Base-by-base conservation (phyloP, 92 coral and sea anemone species). In the Zoanthus sansibaricus region DNA sequence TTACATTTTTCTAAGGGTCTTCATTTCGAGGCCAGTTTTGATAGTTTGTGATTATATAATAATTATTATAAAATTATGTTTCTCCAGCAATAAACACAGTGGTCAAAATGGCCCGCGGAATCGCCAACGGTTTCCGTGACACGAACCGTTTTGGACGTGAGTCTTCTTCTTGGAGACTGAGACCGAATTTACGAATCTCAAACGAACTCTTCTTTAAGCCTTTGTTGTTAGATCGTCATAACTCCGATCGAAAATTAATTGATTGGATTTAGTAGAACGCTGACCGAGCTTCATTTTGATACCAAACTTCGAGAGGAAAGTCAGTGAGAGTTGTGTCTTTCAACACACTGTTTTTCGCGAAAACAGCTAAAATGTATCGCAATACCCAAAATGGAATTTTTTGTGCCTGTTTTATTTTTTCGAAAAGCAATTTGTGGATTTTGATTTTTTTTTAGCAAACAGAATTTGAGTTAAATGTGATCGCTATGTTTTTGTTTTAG, bases 401-500 rank as follows among this genome's bases (percentile, higher is more conserved):
- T 58, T 58, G 10, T 58, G 64, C 64, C 64, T 58, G 64, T 58
- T 58, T 58, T 58, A 58, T 58, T 58, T 58, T 58, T 58, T 58
- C 64, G 64, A 58, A 58, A 9, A 58, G 10, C 64, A 58, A 58
- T 13, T 58, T 58, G 64, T 58, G 17, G 64, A 9, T 58, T 58
- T 58, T 58, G 64, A 58, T 0, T 58, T 58, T 58, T 58, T 58
- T 58, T 58, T 10, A 58, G 64, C 17, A 2, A 58, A 58, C 64
- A 58, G 64, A 58, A 2, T 58, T 58, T 58, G 64, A 58, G 64
- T 58, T 58, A 58, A 58, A 58, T 58, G 64, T 58, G 64, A 58
- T 58, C 64, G 64, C 64, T 58, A 58, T 58, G 64, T 58, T 58
- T 58, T 58, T 58, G 64, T 58, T 58, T 58, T 58, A 58, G 64